phyloP scores from a whole-genome alignment of 2,888 invertebrate species.

The Gari tellinella region DNA sequence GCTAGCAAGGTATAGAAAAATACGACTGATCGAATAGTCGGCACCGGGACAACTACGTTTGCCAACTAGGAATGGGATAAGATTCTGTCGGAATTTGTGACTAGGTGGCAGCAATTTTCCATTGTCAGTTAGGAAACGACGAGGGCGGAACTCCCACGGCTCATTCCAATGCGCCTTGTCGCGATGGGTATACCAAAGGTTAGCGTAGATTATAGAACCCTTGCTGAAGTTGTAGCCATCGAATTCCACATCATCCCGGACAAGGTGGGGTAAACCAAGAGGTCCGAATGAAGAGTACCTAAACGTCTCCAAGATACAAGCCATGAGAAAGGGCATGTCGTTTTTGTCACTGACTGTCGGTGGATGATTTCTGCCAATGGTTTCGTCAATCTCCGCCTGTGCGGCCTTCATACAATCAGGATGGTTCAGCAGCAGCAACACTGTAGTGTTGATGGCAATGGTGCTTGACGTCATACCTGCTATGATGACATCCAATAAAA shows the following conservation, averaged over 20 bases:
- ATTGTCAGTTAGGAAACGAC: conserved; percentile 52
- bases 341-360: conserved; percentile 45
- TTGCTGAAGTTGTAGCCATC: conserved; percentile 33
- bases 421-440: conserved; percentile 61
- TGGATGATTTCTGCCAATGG: conserved; percentile 39
- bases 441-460: conserved; percentile 50
- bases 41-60: conserved; percentile 70
- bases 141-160: conserved; percentile 56
- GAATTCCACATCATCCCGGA: conserved; percentile 24
- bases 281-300: conserved; percentile 37
- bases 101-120: conserved; percentile 52
- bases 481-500: conserved; percentile 23
- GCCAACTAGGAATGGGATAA: conserved; percentile 64
- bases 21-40: conserved; percentile 58
- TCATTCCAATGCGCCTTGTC: conserved; percentile 56
- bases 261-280: conserved; percentile 28
- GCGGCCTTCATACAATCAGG: conserved; percentile 60
- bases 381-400: conserved; percentile 53
- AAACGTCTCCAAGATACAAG: conserved; percentile 41
- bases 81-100: conserved; percentile 53
- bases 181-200: conserved; percentile 49
- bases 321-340: conserved; percentile 47
- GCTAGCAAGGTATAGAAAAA: conserved; percentile 65
- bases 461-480: conserved; percentile 38
- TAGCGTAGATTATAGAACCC: conserved; percentile 29